These are phyloP conservation scores for Drosophila emarginata DNA, from an alignment of 2,888 invertebrate genomes.

Conservation along the genomic window DNA sequence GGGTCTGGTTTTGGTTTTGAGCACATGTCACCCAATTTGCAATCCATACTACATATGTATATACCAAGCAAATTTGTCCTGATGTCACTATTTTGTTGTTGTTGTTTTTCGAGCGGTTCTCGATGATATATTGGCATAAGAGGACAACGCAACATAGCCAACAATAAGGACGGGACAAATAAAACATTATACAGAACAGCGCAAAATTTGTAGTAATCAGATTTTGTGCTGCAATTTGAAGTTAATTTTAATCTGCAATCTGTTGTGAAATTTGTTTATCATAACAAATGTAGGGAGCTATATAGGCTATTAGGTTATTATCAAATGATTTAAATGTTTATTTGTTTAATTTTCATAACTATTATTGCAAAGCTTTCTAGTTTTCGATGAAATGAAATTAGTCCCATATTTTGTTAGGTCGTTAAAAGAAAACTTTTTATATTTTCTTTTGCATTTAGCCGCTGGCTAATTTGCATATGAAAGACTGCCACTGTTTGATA, in stretches of 20 bases:
- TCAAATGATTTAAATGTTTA: not conserved
- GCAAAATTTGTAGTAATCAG: slow-evolving; percentile 17
- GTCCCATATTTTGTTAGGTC: too few species aligned
- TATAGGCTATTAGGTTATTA: not conserved
- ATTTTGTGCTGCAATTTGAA: not conserved
- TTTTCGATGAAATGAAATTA: too few species aligned
- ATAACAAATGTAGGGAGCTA: not conserved
- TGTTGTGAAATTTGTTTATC: not conserved
- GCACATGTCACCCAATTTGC: slow-evolving; percentile 26
- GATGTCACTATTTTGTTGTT: slow-evolving; percentile 43
- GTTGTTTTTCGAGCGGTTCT: slow-evolving; percentile 22
- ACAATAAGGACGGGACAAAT: slow-evolving; percentile 46
- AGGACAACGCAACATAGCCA: slow-evolving; percentile 1
- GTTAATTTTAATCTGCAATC: slow-evolving; percentile 4
- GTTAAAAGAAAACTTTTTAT: not conserved
- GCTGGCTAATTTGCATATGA: not conserved
- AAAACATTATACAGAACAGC: slow-evolving; percentile 54
- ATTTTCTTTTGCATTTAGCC: not conserved
- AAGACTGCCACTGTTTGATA: not conserved
- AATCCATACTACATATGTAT: slow-evolving; percentile 43
- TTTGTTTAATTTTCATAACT: not conserved
- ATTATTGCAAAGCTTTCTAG: not conserved
- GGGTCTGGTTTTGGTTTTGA: not conserved
- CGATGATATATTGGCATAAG: slow-evolving; percentile 59
- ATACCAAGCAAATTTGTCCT: slow-evolving; percentile 57